phyloP scores from a whole-genome alignment of 2,797 vertebrate species.

The Calcarius lapponicus region DNA sequence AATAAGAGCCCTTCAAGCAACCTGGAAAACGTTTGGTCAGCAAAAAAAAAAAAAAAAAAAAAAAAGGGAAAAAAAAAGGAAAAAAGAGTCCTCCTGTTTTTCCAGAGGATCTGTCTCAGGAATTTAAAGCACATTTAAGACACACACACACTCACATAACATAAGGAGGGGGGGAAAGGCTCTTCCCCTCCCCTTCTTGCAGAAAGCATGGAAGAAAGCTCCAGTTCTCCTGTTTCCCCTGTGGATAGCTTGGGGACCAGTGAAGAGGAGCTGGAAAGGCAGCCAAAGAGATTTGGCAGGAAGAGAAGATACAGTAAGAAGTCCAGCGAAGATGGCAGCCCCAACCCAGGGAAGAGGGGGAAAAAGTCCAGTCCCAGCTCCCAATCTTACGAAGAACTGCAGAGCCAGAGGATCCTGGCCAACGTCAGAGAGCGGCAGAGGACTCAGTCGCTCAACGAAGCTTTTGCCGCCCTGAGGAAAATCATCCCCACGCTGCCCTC shows the following conservation, averaged over 20 bases:
- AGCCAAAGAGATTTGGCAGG: conserved; percentile 89
- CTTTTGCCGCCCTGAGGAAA: conserved; percentile 92
- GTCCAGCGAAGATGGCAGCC: conserved; percentile 93
- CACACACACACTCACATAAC: conserved; percentile 63
- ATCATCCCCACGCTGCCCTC: conserved; percentile 98
- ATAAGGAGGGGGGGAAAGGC: conserved; percentile 65
- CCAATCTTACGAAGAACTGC: conserved; percentile 94
- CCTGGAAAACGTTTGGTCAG: conserved; percentile 72
- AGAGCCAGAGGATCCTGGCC: conserved; percentile 95
- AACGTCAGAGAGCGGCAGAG: conserved; percentile 97
- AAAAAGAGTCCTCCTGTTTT: conserved; percentile 24
- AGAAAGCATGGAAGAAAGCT: conserved; percentile 83
- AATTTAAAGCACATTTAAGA: conserved; percentile 74
- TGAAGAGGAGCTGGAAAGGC: conserved; percentile 91
- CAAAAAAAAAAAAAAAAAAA: conserved; percentile 7
- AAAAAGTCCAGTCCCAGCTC: conserved; percentile 89
- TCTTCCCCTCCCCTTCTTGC: conserved; percentile 74
- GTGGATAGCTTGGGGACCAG: conserved; percentile 95
- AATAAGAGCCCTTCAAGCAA: conserved; percentile 70
- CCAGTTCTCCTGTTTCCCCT: conserved; percentile 94
- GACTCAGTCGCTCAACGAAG: conserved; percentile 97
- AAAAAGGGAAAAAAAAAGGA: neutral
- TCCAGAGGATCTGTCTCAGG: conserved; percentile 73
- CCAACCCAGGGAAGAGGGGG: conserved; percentile 89
- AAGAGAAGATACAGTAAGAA: conserved; percentile 81